Evolutionary conservation across 2,797 vertebrate genomes (phyloP), one percentile per base, ranked within the genome.

Genomic region (Poeciliopsis gracilis): DNA sequence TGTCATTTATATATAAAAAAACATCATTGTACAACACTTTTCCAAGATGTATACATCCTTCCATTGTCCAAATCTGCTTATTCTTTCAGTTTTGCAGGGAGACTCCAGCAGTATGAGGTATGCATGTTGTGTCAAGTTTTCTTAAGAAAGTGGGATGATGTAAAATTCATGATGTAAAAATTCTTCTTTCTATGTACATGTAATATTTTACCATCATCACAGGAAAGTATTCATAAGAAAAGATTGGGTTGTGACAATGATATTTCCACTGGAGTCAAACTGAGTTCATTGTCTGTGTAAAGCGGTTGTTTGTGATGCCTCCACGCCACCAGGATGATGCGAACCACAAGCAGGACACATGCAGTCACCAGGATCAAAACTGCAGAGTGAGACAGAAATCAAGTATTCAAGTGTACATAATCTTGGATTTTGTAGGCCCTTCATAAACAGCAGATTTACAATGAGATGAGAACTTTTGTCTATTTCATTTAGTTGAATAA

Each of bases 231-330:
- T 93, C 47, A 94, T 8, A 88, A 75, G 75, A 90, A 93, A 5
- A 95, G 0, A 47, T 63, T 88, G 16, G 69, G 83, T 79, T 94
- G 92, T 33, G 73, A 93, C 81, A 92, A 67, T 4, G 93, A 80
- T 47, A 93, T 91, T 82, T 95, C 93, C 46, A 94, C 80, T 0
- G 94, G 93, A 5, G 92, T 94, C 84, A 88, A 23, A 75, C 2
- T 82, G 38, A 30, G 78, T 55, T 5, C 78, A 12, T 23, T 85
- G 75, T 83, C 82, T 4, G 4, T 83, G 87, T 94, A 94, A 43
- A 94, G 82, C 0, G 93, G 94, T 1, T 63, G 76, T 57, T 90
- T 92, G 73, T 11, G 38, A 82, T 94, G 90, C 72, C 45, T 93
- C 93, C 94, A 94, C 2, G 70, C 66, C 71, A 94, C 85, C 76